Evolutionary conservation across 2,113 vertebrate genomes (phyloP).

Genomic region (Strigops habroptila): DNA sequence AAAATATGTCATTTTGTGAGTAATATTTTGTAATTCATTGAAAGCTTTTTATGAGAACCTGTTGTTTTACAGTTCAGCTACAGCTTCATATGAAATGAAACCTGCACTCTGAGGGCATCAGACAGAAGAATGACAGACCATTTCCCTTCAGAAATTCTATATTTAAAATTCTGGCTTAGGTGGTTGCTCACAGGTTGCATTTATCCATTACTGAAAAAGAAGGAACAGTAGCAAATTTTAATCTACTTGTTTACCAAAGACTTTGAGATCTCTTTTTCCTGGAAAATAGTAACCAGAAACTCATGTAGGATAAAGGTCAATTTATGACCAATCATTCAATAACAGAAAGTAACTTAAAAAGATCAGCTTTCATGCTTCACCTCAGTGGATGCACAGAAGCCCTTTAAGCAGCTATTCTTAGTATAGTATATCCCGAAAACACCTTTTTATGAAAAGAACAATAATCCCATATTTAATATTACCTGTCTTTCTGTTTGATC

Average conservation of each 20-base stretch:
- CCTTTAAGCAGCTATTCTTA: neutral
- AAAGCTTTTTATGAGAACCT: neutral
- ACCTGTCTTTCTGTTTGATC: neutral
- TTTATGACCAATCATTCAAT: neutral
- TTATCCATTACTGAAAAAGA: neutral
- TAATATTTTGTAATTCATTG: neutral
- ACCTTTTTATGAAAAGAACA: neutral
- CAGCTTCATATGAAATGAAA: neutral
- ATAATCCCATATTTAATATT: neutral
- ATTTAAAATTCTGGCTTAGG: neutral
- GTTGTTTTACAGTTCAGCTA: neutral
- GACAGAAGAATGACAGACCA: neutral
- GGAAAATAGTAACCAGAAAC: neutral
- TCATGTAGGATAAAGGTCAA: neutral
- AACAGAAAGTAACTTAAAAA: neutral
- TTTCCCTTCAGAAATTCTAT: neutral
- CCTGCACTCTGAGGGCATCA: neutral
- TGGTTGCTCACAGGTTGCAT: neutral
- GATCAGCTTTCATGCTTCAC: neutral
- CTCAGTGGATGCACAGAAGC: neutral
- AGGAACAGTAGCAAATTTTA: neutral
- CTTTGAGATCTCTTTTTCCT: neutral
- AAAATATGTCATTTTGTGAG: neutral
- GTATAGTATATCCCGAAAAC: neutral
- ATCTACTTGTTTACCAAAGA: neutral